These are phyloP conservation scores for Phrynocephalus versicolor DNA, from an alignment of 2,113 vertebrate genomes.

Conservation along the genomic window DNA sequence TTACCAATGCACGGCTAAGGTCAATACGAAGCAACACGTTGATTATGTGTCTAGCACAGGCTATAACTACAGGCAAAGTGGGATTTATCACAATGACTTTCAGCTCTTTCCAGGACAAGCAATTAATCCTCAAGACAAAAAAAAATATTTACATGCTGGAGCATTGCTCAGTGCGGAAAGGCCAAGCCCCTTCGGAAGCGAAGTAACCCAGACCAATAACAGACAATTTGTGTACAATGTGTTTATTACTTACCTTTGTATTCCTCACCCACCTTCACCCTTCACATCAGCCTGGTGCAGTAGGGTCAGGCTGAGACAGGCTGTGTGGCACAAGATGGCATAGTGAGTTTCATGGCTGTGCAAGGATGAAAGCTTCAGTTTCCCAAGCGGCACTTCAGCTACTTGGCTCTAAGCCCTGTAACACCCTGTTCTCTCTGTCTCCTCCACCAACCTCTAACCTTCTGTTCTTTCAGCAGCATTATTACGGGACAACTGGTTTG, in stretches of 20 bases:
- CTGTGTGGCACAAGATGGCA: no score
- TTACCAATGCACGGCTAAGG: background rate
- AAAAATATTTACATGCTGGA: no score
- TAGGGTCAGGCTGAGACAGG: no score
- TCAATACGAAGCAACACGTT: background rate
- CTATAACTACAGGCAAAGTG: background rate
- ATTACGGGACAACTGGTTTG: background rate
- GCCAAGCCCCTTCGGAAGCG: background rate
- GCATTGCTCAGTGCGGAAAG: background rate
- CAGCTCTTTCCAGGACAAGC: background rate
- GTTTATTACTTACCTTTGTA: no score
- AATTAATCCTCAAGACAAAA: background rate
- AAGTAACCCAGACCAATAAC: background rate
- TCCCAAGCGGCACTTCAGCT: no score
- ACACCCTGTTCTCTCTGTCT: no score
- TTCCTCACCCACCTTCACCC: no score
- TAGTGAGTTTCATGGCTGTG: no score
- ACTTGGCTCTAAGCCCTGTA: no score
- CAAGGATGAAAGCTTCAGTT: no score
- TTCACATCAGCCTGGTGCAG: no score
- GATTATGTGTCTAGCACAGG: background rate
- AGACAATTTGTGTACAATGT: no score
- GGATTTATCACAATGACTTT: background rate
- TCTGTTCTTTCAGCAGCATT: slow-evolving; percentile 2
- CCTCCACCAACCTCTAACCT: background rate